Evolutionary conservation across 2,113 vertebrate genomes (phyloP), one percentile per base, ranked within the genome.

Genomic region (Channa maculata): DNA sequence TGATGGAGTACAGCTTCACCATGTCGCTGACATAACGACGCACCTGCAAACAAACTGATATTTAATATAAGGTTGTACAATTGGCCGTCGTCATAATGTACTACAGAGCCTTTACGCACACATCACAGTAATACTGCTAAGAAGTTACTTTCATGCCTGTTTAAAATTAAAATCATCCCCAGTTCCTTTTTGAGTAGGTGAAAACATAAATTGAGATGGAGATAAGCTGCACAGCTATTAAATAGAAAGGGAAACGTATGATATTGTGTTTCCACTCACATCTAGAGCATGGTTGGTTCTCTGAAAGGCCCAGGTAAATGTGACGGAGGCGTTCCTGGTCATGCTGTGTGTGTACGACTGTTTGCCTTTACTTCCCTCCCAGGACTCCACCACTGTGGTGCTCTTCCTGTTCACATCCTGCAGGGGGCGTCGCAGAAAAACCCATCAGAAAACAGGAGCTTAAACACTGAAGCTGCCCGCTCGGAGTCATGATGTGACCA

Each of bases 241-340:
- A 24, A 24, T 24, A 24, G 24, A 24, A 24, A 24, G 24, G 24
- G 24, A 24, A 24, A 24, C 24, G 24, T 24, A 1, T 24, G 24
- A 24, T 24, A 24, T 24, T 68, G 65, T 50, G 72, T 36, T 48
- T 24, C 15, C 51, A 94, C 97, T 95, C 91, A 98, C 98, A 57
- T 97, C 96, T 79, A 95, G 93, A 14, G 96, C 96, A 12, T 95
- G 95, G 0, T 94, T 99, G 5, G 97, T 97, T 82, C 96, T 96
- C 91, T 99, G 98, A 83, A 99, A 99, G 38, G 98, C 98, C 98
- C 98, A 99, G 0, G 97, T 99, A 65, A 95, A 99, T 0, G 95
- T 96, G 62, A 97, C 96, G 0, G 98, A 96, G 63, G 96, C 94
- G 0, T 99, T 98, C 88, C 96, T 96, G 74, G 95, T 95, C 90